phyloP scores from a whole-genome alignment of 2,888 invertebrate species.

The Petrolisthes cinctipes region DNA sequence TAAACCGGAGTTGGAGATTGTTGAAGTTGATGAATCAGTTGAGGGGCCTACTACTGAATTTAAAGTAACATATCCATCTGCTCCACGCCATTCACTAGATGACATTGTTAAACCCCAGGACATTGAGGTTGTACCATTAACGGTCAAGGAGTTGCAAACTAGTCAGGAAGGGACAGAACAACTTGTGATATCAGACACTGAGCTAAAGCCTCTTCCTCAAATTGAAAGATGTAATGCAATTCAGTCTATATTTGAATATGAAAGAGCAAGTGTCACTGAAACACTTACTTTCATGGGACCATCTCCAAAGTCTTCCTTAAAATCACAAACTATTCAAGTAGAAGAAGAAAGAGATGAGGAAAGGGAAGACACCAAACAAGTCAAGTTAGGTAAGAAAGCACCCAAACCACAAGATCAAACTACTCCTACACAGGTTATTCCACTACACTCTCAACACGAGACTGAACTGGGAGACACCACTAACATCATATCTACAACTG shows the following conservation, averaged over 20 bases:
- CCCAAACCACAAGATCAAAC: conserved; percentile 16
- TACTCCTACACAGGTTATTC: conserved; percentile 24
- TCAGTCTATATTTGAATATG: conserved; percentile 45
- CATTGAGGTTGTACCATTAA: conserved; percentile 39
- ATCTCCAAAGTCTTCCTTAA: conserved; percentile 36
- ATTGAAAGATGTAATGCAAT: conserved; percentile 44
- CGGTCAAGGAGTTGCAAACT: conserved; percentile 13
- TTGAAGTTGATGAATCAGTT: conserved; percentile 34
- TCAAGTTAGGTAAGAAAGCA: conserved; percentile 35
- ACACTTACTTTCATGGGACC: conserved; percentile 56
- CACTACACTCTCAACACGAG: conserved; percentile 16
- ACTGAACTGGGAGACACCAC: conserved; percentile 22
- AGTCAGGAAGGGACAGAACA: conserved; percentile 9
- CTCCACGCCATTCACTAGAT: conserved; percentile 32
- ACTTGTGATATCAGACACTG: conserved; percentile 11
- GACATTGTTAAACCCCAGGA: conserved; percentile 17
- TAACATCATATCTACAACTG: conserved; percentile 32
- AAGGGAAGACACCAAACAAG: conserved; percentile 5
- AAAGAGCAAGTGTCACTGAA: conserved; percentile 51
- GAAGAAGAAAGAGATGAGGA: conserved; percentile 49
- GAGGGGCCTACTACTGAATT: conserved; percentile 29
- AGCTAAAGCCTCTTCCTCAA: conserved; percentile 50
- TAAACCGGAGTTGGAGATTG: conserved; percentile 35
- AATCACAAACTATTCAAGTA: conserved; percentile 50
- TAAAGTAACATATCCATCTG: conserved; percentile 38